Evolutionary conservation across 1,140 invertebrate species (phyloP).

Genomic region (Diploscapter pachys): DNA sequence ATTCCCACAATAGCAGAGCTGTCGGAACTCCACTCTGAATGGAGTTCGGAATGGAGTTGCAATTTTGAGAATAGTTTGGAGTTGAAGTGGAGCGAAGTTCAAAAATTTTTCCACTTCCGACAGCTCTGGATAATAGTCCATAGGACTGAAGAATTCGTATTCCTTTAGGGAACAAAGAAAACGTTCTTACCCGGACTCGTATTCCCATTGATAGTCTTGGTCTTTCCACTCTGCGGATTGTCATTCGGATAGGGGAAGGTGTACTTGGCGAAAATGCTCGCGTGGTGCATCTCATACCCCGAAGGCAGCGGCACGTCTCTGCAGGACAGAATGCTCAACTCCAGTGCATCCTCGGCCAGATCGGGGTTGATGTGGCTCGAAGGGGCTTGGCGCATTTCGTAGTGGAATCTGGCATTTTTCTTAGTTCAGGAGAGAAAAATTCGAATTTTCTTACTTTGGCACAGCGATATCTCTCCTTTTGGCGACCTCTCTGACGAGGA

Average conservation of each 20-base stretch:
- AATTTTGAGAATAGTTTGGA: too few relatives aligned
- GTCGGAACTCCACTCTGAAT: too few relatives aligned
- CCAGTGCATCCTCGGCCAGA: slow-evolving; percentile 76
- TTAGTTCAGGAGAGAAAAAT: neutral
- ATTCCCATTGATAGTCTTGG: slow-evolving; percentile 75
- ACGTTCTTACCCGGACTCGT: slow-evolving; percentile 70
- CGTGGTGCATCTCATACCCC: slow-evolving; percentile 77
- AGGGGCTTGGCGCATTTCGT: slow-evolving; percentile 81
- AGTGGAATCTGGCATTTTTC: slow-evolving; percentile 68
- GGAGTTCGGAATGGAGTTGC: too few relatives aligned
- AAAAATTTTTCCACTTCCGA: too few relatives aligned
- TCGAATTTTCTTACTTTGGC: slow-evolving; percentile 67
- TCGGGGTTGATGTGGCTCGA: slow-evolving; percentile 87
- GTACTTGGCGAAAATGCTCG: slow-evolving; percentile 83
- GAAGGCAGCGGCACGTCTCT: slow-evolving; percentile 36
- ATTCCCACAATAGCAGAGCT: too few relatives aligned
- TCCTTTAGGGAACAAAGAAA: slow-evolving; percentile 7
- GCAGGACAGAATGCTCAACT: slow-evolving; percentile 32
- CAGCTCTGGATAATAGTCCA: too few relatives aligned
- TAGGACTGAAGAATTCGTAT: slow-evolving; percentile 2
- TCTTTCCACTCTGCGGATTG: slow-evolving; percentile 73
- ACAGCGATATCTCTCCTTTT: slow-evolving; percentile 63
- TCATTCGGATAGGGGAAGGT: slow-evolving; percentile 89
- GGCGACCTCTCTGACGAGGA: slow-evolving; percentile 74
- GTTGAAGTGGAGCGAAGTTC: too few relatives aligned